Percentiles rank a stretch among this genome's conserved stretches.
Conservation (phyloP, 2,888 invertebrate species). For the Pseudolycoriella hygida region DNA sequence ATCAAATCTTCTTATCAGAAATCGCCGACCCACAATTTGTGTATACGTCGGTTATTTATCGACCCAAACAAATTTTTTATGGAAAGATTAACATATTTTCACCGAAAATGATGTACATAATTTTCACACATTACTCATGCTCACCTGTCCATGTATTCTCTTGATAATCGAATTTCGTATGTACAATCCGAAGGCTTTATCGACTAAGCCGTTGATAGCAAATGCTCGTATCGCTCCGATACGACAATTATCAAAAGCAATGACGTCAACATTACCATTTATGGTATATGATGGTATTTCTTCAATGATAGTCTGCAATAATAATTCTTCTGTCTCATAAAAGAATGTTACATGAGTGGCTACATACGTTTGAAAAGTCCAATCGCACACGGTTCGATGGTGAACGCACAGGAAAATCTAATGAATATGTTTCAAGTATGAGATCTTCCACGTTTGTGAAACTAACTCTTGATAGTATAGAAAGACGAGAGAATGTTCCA, state of each 20-base stretch:
- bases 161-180: conserved; percentile 41
- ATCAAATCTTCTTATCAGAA: too few species aligned
- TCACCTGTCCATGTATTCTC: conserved; percentile 34
- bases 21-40: too few species aligned
- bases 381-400: conserved; percentile 21
- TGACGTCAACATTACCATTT: conserved; percentile 51
- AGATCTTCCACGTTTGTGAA: conserved; percentile 44
- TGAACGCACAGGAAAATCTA: conserved; percentile 38
- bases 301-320: conserved; percentile 29
- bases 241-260: conserved; percentile 41
- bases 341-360: too few species aligned
- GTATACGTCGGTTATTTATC: too few species aligned
- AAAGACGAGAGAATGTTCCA: conserved; percentile 39
- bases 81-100: too few species aligned
- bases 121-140: too few species aligned
- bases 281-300: conserved; percentile 43
- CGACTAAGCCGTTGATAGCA: conserved; percentile 54
- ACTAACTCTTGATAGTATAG: conserved; percentile 41
- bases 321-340: too few species aligned
- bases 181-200: conserved; percentile 40
- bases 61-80: too few species aligned
- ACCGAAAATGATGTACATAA: too few species aligned
- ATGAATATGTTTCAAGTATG: conserved; percentile 39
- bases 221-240: conserved; percentile 47
- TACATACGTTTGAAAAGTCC: conserved; percentile 22